phyloP scores from a whole-genome alignment of 2,113 vertebrate genomes.

The Paracanthobrama guichenoti region DNA sequence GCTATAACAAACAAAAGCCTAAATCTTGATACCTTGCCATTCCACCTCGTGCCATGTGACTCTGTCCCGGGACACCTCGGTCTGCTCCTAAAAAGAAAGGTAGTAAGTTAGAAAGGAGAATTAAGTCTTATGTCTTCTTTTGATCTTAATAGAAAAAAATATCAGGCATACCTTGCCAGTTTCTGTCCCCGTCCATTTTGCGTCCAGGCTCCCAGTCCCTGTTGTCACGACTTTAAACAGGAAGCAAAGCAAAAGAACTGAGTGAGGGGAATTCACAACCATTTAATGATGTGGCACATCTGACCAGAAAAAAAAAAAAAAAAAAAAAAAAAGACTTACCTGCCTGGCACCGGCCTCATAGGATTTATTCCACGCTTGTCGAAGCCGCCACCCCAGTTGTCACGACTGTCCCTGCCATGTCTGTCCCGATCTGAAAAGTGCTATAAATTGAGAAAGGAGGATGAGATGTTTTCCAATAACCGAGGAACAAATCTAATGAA shows the following conservation, averaged over 20 bases:
- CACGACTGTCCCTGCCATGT: conserved; percentile 83
- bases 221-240: conserved; percentile 63
- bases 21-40: conserved; percentile 75
- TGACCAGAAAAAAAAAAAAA: too few relatives aligned
- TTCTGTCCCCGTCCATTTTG: conserved; percentile 84
- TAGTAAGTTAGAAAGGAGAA: background rate
- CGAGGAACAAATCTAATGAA: background rate
- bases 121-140: background rate
- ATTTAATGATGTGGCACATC: too few relatives aligned
- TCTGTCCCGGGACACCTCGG: conserved; percentile 78
- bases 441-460: conserved; percentile 67
- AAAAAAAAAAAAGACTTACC: background rate
- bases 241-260: background rate
- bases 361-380: conserved; percentile 79
- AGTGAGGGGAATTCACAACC: background rate
- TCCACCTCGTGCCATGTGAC: conserved; percentile 82
- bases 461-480: background rate
- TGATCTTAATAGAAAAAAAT: background rate
- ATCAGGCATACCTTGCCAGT: conserved; percentile 78
- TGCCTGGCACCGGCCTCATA: conserved; percentile 57
- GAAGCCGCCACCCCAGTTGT: conserved; percentile 80
- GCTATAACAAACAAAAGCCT: background rate
- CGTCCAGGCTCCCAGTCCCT: conserved; percentile 88
- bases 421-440: conserved; percentile 89
- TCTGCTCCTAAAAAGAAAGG: conserved; percentile 75